Percentiles rank a stretch among this genome's conserved stretches.
Evolutionary conservation across 2,113 vertebrate genomes (phyloP).

Genomic region (Upupa epops): DNA sequence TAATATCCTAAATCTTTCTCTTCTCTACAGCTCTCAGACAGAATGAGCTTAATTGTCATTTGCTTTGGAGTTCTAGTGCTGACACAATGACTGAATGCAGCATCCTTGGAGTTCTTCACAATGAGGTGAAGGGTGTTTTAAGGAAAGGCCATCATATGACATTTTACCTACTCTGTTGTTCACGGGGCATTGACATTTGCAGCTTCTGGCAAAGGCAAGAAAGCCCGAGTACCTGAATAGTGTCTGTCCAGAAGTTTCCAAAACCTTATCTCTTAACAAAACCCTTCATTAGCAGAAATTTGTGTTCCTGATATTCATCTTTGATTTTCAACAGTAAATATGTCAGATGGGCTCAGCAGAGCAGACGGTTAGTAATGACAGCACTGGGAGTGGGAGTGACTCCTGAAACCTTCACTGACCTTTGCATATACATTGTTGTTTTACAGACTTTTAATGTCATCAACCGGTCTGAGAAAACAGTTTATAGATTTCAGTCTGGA

Average conservation of each 20-base stretch:
- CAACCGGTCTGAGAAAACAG: constrained; percentile 12
- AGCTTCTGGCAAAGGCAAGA: not conserved
- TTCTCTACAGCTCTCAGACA: not conserved
- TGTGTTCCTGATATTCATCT: not conserved
- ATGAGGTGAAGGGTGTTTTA: not conserved
- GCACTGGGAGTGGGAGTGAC: not conserved
- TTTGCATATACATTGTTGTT: constrained; percentile 44
- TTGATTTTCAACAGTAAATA: not conserved
- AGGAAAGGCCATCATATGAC: constrained; percentile 9
- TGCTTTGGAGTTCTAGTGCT: not conserved
- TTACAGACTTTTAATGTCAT: constrained; percentile 67
- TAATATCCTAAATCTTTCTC: not conserved
- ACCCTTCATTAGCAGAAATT: not conserved
- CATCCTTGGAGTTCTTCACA: not conserved
- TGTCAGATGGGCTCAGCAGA: constrained; percentile 3
- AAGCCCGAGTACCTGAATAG: not conserved
- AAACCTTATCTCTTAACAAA: not conserved
- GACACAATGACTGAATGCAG: not conserved
- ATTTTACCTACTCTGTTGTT: constrained; percentile 9
- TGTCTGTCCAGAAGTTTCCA: not conserved
- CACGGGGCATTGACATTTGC: constrained; percentile 42
- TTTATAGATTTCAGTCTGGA: constrained; percentile 44
- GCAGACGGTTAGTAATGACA: constrained; percentile 30
- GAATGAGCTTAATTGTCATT: not conserved
- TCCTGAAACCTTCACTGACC: constrained; percentile 57